Conservation (phyloP, 1,140 invertebrate genomes). For the Bombus waltoni region DNA sequence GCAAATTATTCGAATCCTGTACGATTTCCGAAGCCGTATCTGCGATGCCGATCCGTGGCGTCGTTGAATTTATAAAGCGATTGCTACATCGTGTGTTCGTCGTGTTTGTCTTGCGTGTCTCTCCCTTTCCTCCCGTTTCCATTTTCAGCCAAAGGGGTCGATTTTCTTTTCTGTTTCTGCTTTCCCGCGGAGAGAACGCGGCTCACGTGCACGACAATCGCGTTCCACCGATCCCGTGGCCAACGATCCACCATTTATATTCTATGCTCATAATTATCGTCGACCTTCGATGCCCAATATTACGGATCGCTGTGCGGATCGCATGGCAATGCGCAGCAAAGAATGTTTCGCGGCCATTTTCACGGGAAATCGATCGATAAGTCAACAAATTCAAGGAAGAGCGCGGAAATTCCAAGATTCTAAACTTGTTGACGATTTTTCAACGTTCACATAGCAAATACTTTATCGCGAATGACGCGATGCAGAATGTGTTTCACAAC, state of each 20-base stretch:
- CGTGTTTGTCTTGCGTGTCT: conserved; percentile 1
- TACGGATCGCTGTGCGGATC: conserved; percentile 45
- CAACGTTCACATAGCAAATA: neutral
- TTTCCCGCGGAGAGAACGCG: conserved; percentile 17
- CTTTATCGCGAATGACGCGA: neutral
- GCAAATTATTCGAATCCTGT: conserved; percentile 82
- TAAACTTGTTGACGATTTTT: neutral
- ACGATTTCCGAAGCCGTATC: conserved; percentile 82
- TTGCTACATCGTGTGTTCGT: conserved; percentile 60
- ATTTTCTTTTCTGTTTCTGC: conserved; percentile 6
- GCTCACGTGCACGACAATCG: conserved; percentile 56
- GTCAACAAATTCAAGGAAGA: neutral
- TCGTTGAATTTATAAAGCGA: conserved; percentile 73
- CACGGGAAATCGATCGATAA: conserved; percentile 29
- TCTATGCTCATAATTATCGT: conserved; percentile 64
- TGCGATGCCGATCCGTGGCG: conserved; percentile 68
- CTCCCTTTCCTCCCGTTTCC: conserved; percentile 4
- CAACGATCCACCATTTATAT: conserved; percentile 66
- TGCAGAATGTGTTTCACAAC: neutral
- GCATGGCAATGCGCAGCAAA: conserved; percentile 58
- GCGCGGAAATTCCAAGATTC: neutral
- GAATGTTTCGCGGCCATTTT: conserved; percentile 27
- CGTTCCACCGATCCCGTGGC: conserved; percentile 52
- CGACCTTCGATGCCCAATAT: conserved; percentile 63
- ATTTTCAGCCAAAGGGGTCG: conserved; percentile 18